Conservation (phyloP, 2,888 invertebrate species). For the Xylota sylvarum region DNA sequence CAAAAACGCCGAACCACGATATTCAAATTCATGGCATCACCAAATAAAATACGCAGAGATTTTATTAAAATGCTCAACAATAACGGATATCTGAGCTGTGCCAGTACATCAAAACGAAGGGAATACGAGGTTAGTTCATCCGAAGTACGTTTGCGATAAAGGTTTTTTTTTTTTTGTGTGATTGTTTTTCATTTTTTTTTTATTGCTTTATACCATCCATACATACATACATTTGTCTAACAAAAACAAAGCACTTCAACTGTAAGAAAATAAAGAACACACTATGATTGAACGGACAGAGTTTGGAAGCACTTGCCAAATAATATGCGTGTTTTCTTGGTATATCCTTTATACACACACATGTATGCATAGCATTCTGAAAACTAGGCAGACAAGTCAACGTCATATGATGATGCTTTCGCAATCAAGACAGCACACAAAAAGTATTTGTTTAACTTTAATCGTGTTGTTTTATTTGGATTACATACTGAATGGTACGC, state of each 20-base stretch:
- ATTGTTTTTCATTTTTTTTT: constrained; percentile 11
- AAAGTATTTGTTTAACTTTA: too few species aligned
- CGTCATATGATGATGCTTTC: too few species aligned
- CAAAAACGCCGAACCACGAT: background rate
- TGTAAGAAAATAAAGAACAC: background rate
- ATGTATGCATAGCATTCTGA: too few species aligned
- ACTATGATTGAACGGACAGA: too few species aligned
- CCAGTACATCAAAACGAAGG: constrained; percentile 75
- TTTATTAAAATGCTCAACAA: constrained; percentile 79
- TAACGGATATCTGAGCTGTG: constrained; percentile 77
- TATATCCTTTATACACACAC: too few species aligned
- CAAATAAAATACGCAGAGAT: constrained; percentile 78
- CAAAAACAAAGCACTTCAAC: background rate
- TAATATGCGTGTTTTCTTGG: too few species aligned
- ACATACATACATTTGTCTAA: background rate
- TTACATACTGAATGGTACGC: too few species aligned
- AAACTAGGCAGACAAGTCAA: too few species aligned
- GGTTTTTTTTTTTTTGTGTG: background rate
- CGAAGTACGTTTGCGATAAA: constrained; percentile 46
- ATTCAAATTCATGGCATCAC: constrained; percentile 76
- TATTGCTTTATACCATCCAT: background rate
- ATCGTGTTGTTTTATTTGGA: too few species aligned
- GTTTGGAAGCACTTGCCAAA: too few species aligned
- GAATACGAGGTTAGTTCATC: constrained; percentile 79
- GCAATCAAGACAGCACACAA: too few species aligned